phyloP scores from a whole-genome alignment of 2,888 invertebrate genomes.

The Pemphredon lugubris region DNA sequence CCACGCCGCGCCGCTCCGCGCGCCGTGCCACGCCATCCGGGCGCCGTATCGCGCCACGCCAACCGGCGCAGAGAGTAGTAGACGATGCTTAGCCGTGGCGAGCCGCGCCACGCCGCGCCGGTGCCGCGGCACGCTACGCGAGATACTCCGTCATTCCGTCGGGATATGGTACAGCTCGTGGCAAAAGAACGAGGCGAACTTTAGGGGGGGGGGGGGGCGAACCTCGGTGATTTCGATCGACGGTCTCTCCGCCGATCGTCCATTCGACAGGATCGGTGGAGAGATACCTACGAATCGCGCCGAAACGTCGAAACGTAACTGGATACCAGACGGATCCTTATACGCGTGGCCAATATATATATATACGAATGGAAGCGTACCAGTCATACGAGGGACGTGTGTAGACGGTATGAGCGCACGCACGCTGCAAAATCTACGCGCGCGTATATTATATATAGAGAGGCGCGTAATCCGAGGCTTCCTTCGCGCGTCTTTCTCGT shows the following conservation, averaged over 20 bases:
- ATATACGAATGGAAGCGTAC: no score
- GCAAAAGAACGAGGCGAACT: not conserved
- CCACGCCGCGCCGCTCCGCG: slow-evolving; percentile 29
- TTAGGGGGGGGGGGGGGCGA: no score
- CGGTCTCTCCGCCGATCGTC: not conserved
- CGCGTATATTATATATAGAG: no score
- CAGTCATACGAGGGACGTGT: no score
- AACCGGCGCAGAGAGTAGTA: not conserved
- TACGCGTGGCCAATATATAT: no score
- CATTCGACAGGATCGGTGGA: not conserved
- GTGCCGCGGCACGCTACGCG: not conserved
- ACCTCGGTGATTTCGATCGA: slow-evolving; percentile 3
- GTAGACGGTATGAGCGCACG: no score
- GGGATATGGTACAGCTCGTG: slow-evolving; percentile 11
- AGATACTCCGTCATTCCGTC: slow-evolving; percentile 9
- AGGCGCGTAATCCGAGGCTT: no score
- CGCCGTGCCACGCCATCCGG: slow-evolving; percentile 16
- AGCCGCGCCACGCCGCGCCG: slow-evolving; percentile 25
- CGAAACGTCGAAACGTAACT: slow-evolving; percentile 5
- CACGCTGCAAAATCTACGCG: no score
- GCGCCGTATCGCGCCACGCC: slow-evolving; percentile 35
- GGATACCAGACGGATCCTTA: not conserved
- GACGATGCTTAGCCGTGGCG: no score
- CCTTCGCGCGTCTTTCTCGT: no score
- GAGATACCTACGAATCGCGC: not conserved